Base-by-base conservation (phyloP, 2,113 vertebrate species). In the Misgurnus mizolepis region DNA sequence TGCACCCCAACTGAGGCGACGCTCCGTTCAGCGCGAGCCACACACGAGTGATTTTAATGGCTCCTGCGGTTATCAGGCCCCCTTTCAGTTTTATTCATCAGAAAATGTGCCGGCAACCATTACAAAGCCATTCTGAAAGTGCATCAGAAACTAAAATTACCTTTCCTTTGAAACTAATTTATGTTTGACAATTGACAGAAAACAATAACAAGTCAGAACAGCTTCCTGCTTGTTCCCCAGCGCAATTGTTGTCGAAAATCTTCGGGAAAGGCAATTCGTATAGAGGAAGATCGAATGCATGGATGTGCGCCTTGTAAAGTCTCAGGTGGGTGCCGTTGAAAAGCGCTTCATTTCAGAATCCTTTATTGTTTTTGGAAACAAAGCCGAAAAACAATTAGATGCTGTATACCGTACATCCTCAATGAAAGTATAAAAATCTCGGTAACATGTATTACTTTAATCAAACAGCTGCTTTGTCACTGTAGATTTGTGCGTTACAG, bases 21-120 rank as follows among this genome's bases (percentile, higher is more conserved):
- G 83, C 79, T 83, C 40, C 86, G 74, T 79, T 55, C 72, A 76
- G 84, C 85, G 80, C 68, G 67, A 86, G 89, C 90, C 89, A 91
- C 90, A 88, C 91, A 91, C 85, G 87, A 90, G 85, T 83, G 88
- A 77, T 85, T 92, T 92, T 89, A 92, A 91, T 92, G 88, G 90
- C 85, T 85, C 81, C 41, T 70, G 56, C 83, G 82, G 90, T 91
- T 90, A 91, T 91, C 88, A 86, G 80, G 85, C 88, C 85, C 81
- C 85, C 86, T 83, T 85, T 87, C 83, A 80, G 78, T 80, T 85
- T 80, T 88, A 88, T 89, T 89, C 84, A 89, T 89, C 84, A 82
- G 65, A 27, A 55, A 74, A 34, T 55, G 39, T 50, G 76, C 76
- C 64, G 55, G 76, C 84, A 82, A 86, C 83, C 86, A 86, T 82